Evolutionary conservation across 1,140 invertebrate species (phyloP), one percentile per base, ranked within the genome.

Genomic region (Drosophila sp.): DNA sequence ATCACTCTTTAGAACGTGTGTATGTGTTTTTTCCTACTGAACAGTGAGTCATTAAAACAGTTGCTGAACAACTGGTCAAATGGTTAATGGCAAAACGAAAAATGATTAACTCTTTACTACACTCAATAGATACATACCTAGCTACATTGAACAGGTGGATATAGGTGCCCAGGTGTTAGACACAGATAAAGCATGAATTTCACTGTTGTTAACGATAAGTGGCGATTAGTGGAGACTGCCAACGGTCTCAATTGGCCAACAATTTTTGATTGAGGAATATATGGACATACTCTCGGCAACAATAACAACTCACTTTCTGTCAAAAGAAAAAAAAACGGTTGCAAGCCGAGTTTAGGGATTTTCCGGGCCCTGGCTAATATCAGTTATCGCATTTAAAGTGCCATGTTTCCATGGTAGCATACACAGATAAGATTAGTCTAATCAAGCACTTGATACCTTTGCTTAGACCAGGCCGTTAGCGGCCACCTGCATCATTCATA

Each of bases 381-480:
- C 47, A 23, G 25, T 4, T 4, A 17, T 25, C 54, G 60, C 68
- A 47, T 58, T 29, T 27, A 25, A 71, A 40, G 3, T 66, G 65
- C 72, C 66, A 76, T 65, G 56, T 60, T 86, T 68, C 70, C 54
- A 60, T 56, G 17, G 33, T 58, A 66, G 32, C 41, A 23, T 11
- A 32, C 55, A 35, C 35, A 66, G 82, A 86, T 86, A 82, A 86
- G 82, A 86, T 86, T 87, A 72, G 44, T 41, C 32, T 65, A 82
- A 82, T 86, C 76, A 66, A 60, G 33, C 69, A 76, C 61, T 76
- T 74, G 44, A 76, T 66, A 33, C 44, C 5, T 27, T 50, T 50
- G 25, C 44, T 44, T 47, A 47, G 32, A 47, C 41, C 66, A 72
- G 8, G 25, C 38, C 8, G 66, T 64, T 76, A 47, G 40, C 50